Base-by-base conservation (phyloP, 35 echinoderm and acorn worm species). In the Ophioderma brevispina region DNA sequence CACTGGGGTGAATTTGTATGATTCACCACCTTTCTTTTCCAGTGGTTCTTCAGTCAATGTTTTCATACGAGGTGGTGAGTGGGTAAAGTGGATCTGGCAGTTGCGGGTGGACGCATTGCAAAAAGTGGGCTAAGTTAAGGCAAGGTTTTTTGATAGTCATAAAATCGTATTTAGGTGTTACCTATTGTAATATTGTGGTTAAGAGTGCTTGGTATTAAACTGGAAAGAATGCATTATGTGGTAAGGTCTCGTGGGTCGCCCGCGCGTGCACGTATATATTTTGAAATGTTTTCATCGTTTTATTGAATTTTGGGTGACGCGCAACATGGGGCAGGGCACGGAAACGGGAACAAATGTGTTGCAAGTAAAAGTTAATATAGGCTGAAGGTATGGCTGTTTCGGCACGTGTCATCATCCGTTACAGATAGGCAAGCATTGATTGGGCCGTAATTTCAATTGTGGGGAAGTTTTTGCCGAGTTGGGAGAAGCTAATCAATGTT, bases 371-470 rank as follows among this genome's bases (percentile, higher is more conserved):
- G n/a, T 70, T 2, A 6, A 70, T 8, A 8, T 6, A 3, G 23
- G 59, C 1, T 15, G n/a, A 30, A 25, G 15, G 2, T 70, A 70
- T 15, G 10, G 59, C 28, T 3, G 17, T 3, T 70, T 8, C 15
- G n/a, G 59, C 59, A 15, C 15, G 59, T 3, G n/a, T 15, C 10
- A 30, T 25, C 42, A 1, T n/a, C 43, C 18, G 28, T 75, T 32
- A 31, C 38, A 11, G 18, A 38, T 0, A 4, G 82, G 35, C 88
- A 82, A 31, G 64, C 79, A 0, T 0, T 83, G 1, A 82, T 82
- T 35, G 88, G 88, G 11, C 37, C 56, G 64, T 0, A 21, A 56
- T 6, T 90, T 90, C 41, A 49, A 82, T 19, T 90, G 88, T 55
- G 64, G 38, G 36, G 88, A 43, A 15, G 46, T n/a, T 90, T 37